Conservation (phyloP, 2,113 vertebrate species). For the Progne subis region DNA sequence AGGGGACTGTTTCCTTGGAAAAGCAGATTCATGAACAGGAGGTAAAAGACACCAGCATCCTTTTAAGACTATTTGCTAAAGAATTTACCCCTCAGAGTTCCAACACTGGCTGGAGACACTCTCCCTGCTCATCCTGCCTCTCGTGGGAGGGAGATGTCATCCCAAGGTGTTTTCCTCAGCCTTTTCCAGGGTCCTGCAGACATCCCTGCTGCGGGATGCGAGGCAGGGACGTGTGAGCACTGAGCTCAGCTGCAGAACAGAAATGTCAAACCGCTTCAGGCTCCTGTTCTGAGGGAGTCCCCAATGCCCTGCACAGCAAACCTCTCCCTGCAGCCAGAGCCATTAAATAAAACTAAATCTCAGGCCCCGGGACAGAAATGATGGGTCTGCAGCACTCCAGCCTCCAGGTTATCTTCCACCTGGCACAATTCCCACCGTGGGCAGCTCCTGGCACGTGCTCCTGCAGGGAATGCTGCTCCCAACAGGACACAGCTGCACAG, state of each 20-base stretch:
- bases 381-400: neutral
- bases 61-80: slow-evolving; percentile 32
- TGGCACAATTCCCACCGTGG: neutral
- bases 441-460: neutral
- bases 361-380: neutral
- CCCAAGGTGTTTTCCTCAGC: neutral
- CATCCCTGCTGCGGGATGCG: neutral
- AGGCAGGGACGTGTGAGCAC: neutral
- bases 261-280: neutral
- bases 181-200: neutral
- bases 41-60: neutral
- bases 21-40: neutral
- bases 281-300: neutral
- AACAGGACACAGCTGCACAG: neutral
- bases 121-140: neutral
- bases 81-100: neutral
- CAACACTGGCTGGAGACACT: accelerated
- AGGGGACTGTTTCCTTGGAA: slow-evolving; percentile 13
- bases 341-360: neutral
- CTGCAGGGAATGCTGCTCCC: neutral
- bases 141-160: neutral
- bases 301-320: neutral
- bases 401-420: neutral
- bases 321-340: neutral
- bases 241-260: neutral